phyloP scores from a whole-genome alignment of 2,888 invertebrate species.

The Acleris literana region DNA sequence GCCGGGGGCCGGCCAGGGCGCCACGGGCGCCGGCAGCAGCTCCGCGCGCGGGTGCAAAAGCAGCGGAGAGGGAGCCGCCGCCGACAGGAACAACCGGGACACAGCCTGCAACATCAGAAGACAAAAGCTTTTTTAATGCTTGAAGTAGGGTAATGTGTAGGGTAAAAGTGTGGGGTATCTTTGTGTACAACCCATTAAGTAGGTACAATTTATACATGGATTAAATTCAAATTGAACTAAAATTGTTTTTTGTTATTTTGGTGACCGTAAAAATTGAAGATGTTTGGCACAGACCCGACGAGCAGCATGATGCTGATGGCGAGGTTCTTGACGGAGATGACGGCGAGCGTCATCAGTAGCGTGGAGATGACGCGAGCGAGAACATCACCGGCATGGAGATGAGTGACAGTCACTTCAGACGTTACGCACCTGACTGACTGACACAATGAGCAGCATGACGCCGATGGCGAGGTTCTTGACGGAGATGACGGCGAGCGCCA shows the following conservation, averaged over 20 bases:
- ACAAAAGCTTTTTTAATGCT: neutral
- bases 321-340: slow-evolving; percentile 89
- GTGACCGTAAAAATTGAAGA: no score
- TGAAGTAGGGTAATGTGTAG: no score
- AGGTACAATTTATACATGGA: no score
- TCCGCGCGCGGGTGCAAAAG: slow-evolving; percentile 75
- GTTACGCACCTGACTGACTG: slow-evolving; percentile 80
- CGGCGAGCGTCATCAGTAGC: slow-evolving; percentile 86
- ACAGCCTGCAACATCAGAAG: slow-evolving; percentile 60
- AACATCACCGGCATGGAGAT: slow-evolving; percentile 89
- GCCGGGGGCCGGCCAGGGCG: slow-evolving; percentile 72
- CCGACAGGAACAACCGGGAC: slow-evolving; percentile 67
- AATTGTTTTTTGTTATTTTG: no score
- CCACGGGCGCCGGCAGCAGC: slow-evolving; percentile 67
- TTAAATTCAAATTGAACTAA: no score
- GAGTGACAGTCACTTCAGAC: slow-evolving; percentile 84
- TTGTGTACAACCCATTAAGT: no score
- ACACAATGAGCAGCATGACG: slow-evolving; percentile 84
- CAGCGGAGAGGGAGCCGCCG: slow-evolving; percentile 69
- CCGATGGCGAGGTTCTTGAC: slow-evolving; percentile 90
- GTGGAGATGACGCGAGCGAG: slow-evolving; percentile 89
- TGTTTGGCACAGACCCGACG: slow-evolving; percentile 73
- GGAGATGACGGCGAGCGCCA: slow-evolving; percentile 88
- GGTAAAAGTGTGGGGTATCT: no score
- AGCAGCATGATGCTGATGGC: slow-evolving; percentile 87